Percentiles rank a stretch among this genome's conserved stretches.
phyloP scores from a whole-genome alignment of 2,797 vertebrate genomes.

The Neoniphon sammara region DNA sequence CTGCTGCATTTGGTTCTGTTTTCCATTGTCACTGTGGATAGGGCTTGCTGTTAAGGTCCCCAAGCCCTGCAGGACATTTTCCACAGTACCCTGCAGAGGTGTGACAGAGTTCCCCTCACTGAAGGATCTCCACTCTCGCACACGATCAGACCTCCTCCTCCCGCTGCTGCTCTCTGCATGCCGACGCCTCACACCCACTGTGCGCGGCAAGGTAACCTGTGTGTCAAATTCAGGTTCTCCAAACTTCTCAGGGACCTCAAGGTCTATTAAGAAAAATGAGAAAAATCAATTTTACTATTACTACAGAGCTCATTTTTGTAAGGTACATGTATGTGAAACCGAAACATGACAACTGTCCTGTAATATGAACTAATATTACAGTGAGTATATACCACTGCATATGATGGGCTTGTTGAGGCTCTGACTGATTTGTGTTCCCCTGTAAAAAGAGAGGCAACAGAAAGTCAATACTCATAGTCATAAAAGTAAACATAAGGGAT shows the following conservation, averaged over 20 bases:
- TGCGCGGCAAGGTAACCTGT: constrained; percentile 64
- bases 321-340: not conserved
- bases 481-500: not conserved
- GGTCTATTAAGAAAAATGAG: constrained; percentile 29
- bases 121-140: constrained; percentile 38
- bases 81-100: not conserved
- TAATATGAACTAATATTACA: not conserved
- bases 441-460: constrained; percentile 34
- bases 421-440: constrained; percentile 42
- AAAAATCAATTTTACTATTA: not conserved
- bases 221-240: constrained; percentile 19
- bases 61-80: not conserved
- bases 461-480: not conserved
- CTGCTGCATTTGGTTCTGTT: constrained; percentile 8
- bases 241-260: constrained; percentile 6
- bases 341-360: not conserved
- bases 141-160: constrained; percentile 66
- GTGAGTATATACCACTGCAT: constrained; percentile 60
- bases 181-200: constrained; percentile 75
- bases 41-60: constrained; percentile 44
- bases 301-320: not conserved
- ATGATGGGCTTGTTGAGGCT: too few species aligned
- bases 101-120: constrained; percentile 21
- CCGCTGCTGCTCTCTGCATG: constrained; percentile 48
- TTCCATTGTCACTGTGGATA: constrained; percentile 20